Conservation (phyloP, 2,797 vertebrate genomes). For the Sebastiscus tertius region DNA sequence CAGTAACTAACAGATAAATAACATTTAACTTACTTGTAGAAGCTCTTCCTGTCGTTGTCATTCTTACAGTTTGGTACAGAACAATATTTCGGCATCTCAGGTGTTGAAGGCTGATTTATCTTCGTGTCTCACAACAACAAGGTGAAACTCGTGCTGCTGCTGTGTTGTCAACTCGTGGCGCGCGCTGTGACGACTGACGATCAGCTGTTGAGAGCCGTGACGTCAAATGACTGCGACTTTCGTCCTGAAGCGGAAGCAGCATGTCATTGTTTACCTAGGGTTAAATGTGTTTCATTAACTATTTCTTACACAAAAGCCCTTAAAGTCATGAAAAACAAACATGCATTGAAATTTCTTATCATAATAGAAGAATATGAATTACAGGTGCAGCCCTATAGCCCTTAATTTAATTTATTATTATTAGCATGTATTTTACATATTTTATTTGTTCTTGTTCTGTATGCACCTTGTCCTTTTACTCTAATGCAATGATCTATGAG, state of each 20-base stretch:
- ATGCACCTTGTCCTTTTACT: too few species aligned
- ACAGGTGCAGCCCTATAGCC: too few species aligned
- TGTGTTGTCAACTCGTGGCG: slow-evolving; percentile 58
- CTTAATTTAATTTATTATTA: too few species aligned
- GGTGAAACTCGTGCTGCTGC: slow-evolving; percentile 67
- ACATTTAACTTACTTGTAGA: slow-evolving; percentile 76
- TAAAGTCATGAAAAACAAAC: too few species aligned
- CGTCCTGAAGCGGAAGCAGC: background rate
- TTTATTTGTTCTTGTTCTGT: too few species aligned
- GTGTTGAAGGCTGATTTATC: background rate
- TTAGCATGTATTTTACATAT: too few species aligned
- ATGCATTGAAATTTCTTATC: too few species aligned
- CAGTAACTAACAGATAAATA: background rate
- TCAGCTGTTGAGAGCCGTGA: slow-evolving; percentile 58
- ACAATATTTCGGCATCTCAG: slow-evolving; percentile 79
- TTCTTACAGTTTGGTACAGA: slow-evolving; percentile 77
- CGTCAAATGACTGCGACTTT: slow-evolving; percentile 47
- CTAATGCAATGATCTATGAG: too few species aligned
- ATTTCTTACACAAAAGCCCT: too few species aligned
- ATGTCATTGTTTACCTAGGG: background rate
- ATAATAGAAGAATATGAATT: too few species aligned
- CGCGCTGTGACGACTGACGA: slow-evolving; percentile 40
- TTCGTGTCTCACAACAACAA: slow-evolving; percentile 51
- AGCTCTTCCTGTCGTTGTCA: slow-evolving; percentile 77
- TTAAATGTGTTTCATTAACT: too few species aligned